Evolutionary conservation across 2,888 invertebrate genomes (phyloP).

Genomic region (Dinocampus coccinellae): DNA sequence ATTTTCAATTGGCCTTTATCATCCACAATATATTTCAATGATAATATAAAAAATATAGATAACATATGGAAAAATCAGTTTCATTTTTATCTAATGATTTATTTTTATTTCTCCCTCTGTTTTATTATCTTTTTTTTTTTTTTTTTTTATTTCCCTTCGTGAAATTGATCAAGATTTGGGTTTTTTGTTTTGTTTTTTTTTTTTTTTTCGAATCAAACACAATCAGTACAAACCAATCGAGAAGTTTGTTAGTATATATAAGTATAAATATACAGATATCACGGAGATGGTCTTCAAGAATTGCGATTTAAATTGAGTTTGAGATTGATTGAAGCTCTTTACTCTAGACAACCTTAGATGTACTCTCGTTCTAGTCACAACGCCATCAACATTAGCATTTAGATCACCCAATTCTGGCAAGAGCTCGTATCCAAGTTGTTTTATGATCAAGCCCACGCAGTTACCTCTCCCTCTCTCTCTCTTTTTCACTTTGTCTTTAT

Average conservation of each 20-base stretch:
- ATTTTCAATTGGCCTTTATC: not conserved
- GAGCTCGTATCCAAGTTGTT: conserved; percentile 50
- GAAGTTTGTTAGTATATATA: not conserved
- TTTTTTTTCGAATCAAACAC: not conserved
- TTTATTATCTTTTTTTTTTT: not conserved
- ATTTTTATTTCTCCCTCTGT: too few relatives aligned
- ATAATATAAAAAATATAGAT: not conserved
- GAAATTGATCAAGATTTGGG: not conserved
- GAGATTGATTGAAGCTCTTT: conserved; percentile 46
- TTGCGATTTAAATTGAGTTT: conserved; percentile 48
- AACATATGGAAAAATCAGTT: too few relatives aligned
- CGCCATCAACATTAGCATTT: conserved; percentile 53
- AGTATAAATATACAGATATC: not conserved
- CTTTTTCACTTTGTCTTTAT: too few relatives aligned
- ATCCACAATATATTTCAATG: not conserved
- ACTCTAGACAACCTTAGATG: conserved; percentile 30
- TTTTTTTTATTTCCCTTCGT: not conserved
- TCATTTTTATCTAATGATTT: too few relatives aligned
- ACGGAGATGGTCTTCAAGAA: conserved; percentile 37
- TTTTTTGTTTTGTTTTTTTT: too few relatives aligned
- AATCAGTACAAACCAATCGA: conserved; percentile 20
- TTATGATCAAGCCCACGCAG: conserved; percentile 47
- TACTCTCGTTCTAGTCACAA: conserved; percentile 13
- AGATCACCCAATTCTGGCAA: conserved; percentile 54
- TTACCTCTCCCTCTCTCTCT: too few relatives aligned